Conservation (phyloP, 64 coral and sea anemone genomes). For the Dendrophyllia cribrosa region DNA sequence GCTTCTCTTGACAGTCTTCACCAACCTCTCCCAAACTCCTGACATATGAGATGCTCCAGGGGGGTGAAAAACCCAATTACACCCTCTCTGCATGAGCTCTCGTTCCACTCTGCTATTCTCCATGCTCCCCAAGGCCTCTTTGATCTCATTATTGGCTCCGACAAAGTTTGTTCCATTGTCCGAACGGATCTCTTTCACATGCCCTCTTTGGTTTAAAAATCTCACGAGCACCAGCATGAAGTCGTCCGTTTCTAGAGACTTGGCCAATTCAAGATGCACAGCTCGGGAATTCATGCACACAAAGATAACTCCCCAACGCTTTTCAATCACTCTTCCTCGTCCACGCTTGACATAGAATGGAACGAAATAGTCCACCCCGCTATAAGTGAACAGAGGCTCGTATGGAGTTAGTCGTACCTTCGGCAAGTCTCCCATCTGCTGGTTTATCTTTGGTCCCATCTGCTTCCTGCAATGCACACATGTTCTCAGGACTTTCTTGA, state of each 20-base stretch:
- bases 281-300: constrained; percentile 62
- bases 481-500: constrained; percentile 31
- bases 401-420: constrained; percentile 52
- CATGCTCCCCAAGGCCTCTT: not conserved
- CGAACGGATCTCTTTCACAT: constrained; percentile 37
- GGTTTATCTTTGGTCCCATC: not conserved
- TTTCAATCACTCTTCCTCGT: constrained; percentile 53
- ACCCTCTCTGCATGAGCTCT: constrained; percentile 22
- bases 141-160: constrained; percentile 47
- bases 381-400: constrained; percentile 58
- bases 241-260: constrained; percentile 61
- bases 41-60: constrained; percentile 71
- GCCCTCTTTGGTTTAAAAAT: constrained; percentile 38
- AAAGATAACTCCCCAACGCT: constrained; percentile 52
- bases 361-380: constrained; percentile 65
- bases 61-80: constrained; percentile 72
- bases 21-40: constrained; percentile 65
- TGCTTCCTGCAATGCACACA: constrained; percentile 36
- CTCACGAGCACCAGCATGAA: constrained; percentile 44
- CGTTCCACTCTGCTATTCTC: not conserved
- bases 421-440: constrained; percentile 74
- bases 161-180: constrained; percentile 79
- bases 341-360: constrained; percentile 61
- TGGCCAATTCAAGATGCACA: constrained; percentile 53
- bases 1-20: constrained; percentile 30